Percentiles rank a stretch among this genome's conserved stretches.
Evolutionary conservation across 2,888 invertebrate genomes (phyloP).

Genomic region (Hesperia comma): DNA sequence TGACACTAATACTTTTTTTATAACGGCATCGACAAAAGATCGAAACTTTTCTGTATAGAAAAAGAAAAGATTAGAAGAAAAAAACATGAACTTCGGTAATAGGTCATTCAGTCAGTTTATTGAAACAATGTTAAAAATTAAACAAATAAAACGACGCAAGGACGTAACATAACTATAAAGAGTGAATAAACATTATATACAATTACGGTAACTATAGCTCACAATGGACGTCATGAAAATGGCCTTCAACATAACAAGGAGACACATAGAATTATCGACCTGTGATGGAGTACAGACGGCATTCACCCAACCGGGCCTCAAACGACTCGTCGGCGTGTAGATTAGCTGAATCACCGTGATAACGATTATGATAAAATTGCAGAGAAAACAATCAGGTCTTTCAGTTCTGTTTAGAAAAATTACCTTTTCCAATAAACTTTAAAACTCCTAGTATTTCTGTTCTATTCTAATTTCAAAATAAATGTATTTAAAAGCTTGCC

Average conservation of each 20-base stretch:
- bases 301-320: slow-evolving; percentile 40
- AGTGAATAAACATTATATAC: not conserved
- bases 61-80: no score
- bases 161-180: not conserved
- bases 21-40: not conserved
- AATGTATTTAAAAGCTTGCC: no score
- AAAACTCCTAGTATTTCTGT: no score
- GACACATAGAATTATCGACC: slow-evolving; percentile 37
- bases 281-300: slow-evolving; percentile 18
- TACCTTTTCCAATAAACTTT: not conserved
- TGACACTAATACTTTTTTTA: not conserved
- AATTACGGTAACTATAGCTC: slow-evolving; percentile 18
- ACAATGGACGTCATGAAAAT: slow-evolving; percentile 23
- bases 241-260: slow-evolving; percentile 19
- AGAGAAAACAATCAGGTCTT: not conserved
- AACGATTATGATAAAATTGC: slow-evolving; percentile 37
- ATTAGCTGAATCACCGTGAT: slow-evolving; percentile 41
- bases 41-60: no score
- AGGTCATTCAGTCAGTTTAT: no score
- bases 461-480: no score
- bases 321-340: slow-evolving; percentile 34
- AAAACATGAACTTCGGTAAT: no score
- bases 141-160: not conserved
- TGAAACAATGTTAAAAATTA: not conserved
- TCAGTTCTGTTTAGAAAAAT: not conserved